phyloP scores from a whole-genome alignment of 2,113 vertebrate genomes.

The Microcebus griseorufus region DNA sequence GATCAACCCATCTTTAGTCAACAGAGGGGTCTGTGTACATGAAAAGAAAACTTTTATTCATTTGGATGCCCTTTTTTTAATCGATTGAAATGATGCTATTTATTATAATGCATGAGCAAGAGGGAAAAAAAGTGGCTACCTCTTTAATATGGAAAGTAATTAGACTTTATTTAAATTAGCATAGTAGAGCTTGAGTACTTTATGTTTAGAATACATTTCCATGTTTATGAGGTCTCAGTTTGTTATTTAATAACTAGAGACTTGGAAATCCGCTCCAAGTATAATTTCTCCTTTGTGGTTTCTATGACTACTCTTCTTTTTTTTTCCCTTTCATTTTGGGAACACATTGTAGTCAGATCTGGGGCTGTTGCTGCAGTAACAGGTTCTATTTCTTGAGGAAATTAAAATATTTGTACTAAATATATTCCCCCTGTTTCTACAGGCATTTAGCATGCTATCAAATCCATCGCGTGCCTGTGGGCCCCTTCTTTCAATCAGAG shows the following conservation, averaged over 20 bases:
- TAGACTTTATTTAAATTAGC: not conserved
- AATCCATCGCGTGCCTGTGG: not conserved
- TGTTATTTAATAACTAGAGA: slow-evolving; percentile 60
- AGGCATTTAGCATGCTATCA: slow-evolving; percentile 55
- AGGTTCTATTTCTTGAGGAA: slow-evolving; percentile 64
- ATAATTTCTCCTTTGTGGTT: slow-evolving; percentile 74
- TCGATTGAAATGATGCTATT: not conserved
- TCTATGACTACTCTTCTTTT: slow-evolving; percentile 57
- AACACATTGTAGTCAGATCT: slow-evolving; percentile 66
- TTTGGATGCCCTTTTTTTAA: not conserved
- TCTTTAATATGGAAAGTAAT: slow-evolving; percentile 44
- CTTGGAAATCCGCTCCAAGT: slow-evolving; percentile 63
- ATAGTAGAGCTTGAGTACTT: not conserved
- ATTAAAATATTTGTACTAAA: slow-evolving; percentile 71
- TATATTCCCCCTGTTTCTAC: slow-evolving; percentile 47
- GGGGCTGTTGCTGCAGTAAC: slow-evolving; percentile 61
- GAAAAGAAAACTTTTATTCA: not conserved
- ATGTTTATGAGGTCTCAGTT: slow-evolving; percentile 60
- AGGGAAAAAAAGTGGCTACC: not conserved
- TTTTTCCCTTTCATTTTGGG: slow-evolving; percentile 58
- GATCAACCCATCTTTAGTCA: not conserved
- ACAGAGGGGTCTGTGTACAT: accelerated
- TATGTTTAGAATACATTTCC: slow-evolving; percentile 48
- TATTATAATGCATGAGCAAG: not conserved
- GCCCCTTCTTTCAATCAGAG: slow-evolving; percentile 49